These are phyloP conservation scores for Mesaphorura yosii DNA, from an alignment of 1,140 invertebrate genomes.

Conservation along the genomic window DNA sequence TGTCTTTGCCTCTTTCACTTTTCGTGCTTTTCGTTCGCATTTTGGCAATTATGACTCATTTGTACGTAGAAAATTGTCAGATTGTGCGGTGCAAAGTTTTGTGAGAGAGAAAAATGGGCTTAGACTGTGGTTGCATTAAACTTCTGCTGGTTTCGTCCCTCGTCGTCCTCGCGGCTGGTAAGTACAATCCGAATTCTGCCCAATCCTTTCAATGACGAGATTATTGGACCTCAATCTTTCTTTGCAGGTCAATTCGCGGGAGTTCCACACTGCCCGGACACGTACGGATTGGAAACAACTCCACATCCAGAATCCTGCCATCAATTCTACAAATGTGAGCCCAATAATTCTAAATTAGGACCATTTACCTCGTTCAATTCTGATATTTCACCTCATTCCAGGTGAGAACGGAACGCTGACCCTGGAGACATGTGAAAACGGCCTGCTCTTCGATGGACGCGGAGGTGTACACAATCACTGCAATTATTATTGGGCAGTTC, in stretches of 20 bases:
- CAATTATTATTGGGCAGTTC: conserved; percentile 85
- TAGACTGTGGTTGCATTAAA: no score
- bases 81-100: no score
- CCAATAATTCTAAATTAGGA: conserved; percentile 35
- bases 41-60: no score
- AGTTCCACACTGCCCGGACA: conserved; percentile 48
- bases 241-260: conserved; percentile 12
- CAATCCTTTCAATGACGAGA: no score
- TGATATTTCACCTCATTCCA: neutral
- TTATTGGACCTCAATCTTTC: conserved; percentile 1
- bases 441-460: conserved; percentile 77
- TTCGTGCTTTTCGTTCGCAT: no score
- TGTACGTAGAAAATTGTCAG: no score
- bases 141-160: no score
- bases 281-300: conserved; percentile 60
- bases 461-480: conserved; percentile 79
- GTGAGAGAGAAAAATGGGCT: no score
- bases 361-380: no score
- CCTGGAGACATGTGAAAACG: conserved; percentile 81
- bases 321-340: conserved; percentile 78
- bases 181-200: no score
- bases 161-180: no score
- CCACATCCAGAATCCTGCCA: conserved; percentile 71
- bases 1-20: no score
- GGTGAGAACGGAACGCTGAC: conserved; percentile 49